These are phyloP conservation scores for Sus cebifrons DNA, from an alignment of 2,797 vertebrate genomes.

Conservation along the genomic window DNA sequence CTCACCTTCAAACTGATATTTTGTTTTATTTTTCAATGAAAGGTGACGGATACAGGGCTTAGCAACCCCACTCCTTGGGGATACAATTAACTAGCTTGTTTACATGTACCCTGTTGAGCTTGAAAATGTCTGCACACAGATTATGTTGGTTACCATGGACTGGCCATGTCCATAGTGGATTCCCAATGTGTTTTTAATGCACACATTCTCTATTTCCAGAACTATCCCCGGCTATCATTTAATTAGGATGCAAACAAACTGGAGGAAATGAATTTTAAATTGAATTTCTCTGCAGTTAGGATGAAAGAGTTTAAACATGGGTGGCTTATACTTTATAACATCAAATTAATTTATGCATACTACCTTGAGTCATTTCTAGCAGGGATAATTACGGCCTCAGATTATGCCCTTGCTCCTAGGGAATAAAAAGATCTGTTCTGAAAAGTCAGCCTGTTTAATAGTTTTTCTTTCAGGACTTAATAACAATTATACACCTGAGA, in stretches of 20 bases:
- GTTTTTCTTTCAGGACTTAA: constrained; percentile 59
- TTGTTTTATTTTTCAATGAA: constrained; percentile 74
- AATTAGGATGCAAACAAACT: constrained; percentile 87
- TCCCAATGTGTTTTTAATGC: constrained; percentile 69
- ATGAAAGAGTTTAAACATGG: constrained; percentile 86
- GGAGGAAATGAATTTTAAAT: constrained; percentile 87
- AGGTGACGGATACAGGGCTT: constrained; percentile 62
- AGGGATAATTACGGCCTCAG: constrained; percentile 83
- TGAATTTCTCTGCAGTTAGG: constrained; percentile 87
- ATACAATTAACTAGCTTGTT: constrained; percentile 75
- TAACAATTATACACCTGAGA: constrained; percentile 8
- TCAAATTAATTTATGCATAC: constrained; percentile 87
- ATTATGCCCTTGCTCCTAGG: constrained; percentile 74
- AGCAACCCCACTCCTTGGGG: constrained; percentile 48
- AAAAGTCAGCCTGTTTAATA: constrained; percentile 66
- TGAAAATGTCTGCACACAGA: constrained; percentile 64
- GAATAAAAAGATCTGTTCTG: constrained; percentile 76
- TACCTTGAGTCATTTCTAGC: constrained; percentile 83
- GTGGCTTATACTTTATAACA: constrained; percentile 83
- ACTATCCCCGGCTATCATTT: constrained; percentile 80
- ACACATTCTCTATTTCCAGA: constrained; percentile 80
- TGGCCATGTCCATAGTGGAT: constrained; percentile 38
- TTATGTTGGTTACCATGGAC: constrained; percentile 62
- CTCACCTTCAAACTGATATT: constrained; percentile 45
- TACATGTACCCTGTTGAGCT: constrained; percentile 41